Conservation (phyloP, 1,140 invertebrate genomes). For the Chionoecetes opilio region DNA sequence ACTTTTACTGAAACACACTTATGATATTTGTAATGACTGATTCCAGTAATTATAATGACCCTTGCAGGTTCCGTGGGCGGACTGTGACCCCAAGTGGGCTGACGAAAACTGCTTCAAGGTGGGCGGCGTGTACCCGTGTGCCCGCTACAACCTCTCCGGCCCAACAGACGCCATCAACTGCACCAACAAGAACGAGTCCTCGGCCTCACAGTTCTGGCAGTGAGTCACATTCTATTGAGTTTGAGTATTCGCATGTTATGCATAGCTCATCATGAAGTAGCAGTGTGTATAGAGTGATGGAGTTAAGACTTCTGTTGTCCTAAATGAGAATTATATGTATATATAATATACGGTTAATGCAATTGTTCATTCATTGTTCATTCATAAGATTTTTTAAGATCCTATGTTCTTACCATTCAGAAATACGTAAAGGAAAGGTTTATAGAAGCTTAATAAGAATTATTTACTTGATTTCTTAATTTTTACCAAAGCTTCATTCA, state of each 20-base stretch:
- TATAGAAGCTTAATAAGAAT: not conserved
- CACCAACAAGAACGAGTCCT: constrained; percentile 80
- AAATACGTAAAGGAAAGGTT: not conserved
- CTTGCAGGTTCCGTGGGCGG: constrained; percentile 82
- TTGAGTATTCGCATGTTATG: not conserved
- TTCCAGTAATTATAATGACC: too few species aligned
- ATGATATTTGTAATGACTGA: too few species aligned
- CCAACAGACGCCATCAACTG: constrained; percentile 64
- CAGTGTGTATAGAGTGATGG: not conserved
- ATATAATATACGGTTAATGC: too few species aligned
- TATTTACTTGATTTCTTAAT: too few species aligned
- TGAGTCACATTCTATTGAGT: constrained; percentile 80
- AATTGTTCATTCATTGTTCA: not conserved
- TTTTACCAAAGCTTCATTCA: not conserved
- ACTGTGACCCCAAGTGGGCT: constrained; percentile 87
- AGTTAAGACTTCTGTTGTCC: not conserved
- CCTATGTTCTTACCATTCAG: not conserved
- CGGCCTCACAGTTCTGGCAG: constrained; percentile 83
- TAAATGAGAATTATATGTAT: too few species aligned
- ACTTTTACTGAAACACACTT: too few species aligned
- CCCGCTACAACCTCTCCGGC: constrained; percentile 67
- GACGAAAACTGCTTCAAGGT: constrained; percentile 83
- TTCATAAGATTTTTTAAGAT: too few species aligned
- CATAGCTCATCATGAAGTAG: not conserved
- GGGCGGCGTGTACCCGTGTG: constrained; percentile 77